Evolutionary conservation across 2,888 invertebrate species (phyloP).

Genomic region (Congeria kusceri): DNA sequence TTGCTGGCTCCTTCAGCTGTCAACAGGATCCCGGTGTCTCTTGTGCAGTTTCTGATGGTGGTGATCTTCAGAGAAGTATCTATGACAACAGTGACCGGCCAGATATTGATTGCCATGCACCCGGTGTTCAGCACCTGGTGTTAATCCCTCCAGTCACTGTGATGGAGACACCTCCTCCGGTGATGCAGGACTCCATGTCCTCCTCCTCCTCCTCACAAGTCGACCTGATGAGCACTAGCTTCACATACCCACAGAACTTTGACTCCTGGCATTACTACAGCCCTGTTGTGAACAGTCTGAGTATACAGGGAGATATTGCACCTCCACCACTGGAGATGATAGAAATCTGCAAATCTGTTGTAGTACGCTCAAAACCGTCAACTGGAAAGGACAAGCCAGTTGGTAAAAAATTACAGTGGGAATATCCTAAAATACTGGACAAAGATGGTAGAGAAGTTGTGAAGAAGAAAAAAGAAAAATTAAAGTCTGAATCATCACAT

Average conservation of each 20-base stretch:
- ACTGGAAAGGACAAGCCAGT: constrained; percentile 10
- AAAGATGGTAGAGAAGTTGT: constrained; percentile 20
- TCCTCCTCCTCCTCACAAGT: constrained; percentile 57
- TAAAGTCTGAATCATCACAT: constrained; percentile 19
- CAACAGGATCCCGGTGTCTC: not conserved
- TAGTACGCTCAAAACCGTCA: constrained; percentile 42
- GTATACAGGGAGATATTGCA: constrained; percentile 60
- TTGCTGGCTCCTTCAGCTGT: not conserved
- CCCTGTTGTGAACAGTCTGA: constrained; percentile 58
- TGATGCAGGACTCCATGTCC: constrained; percentile 54
- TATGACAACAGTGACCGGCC: not conserved
- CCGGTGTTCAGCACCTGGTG: constrained; percentile 44
- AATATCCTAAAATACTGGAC: constrained; percentile 49
- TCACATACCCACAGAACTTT: constrained; percentile 53
- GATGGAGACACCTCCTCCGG: constrained; percentile 53
- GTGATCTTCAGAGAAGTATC: not conserved
- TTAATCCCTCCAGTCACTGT: constrained; percentile 43
- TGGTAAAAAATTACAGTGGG: constrained; percentile 30
- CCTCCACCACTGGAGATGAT: constrained; percentile 68
- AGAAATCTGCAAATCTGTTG: constrained; percentile 59
- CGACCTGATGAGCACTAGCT: constrained; percentile 52
- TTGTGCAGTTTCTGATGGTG: not conserved
- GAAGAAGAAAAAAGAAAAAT: constrained; percentile 40
- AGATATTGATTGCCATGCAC: constrained; percentile 21
- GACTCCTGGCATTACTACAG: constrained; percentile 57